Evolutionary conservation across 2,888 invertebrate species (phyloP).

Genomic region (Morpho helenor): DNA sequence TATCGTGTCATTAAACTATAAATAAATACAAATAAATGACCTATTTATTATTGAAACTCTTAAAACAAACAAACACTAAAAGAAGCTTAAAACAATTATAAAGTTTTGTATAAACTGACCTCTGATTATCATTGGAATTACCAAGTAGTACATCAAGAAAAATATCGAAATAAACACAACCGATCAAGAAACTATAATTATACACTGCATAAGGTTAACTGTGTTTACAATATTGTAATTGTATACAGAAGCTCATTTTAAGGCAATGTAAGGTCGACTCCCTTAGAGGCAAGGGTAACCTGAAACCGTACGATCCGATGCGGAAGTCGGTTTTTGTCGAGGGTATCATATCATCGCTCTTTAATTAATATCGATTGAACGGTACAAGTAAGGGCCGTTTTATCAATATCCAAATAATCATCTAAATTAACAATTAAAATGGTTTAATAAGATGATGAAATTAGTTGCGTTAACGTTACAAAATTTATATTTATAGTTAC

Average conservation of each 20-base stretch:
- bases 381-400: not conserved
- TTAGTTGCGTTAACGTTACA: too few species aligned
- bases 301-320: conserved; percentile 42
- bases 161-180: conserved; percentile 1
- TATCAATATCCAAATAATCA: too few species aligned
- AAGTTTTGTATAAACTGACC: not conserved
- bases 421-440: too few species aligned
- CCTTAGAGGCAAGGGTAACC: conserved; percentile 50
- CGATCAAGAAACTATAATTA: conserved; percentile 7
- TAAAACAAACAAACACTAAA: too few species aligned
- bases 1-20: too few species aligned
- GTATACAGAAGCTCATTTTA: not conserved
- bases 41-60: too few species aligned
- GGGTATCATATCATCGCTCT: conserved; percentile 42
- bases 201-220: not conserved
- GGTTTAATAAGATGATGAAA: too few species aligned
- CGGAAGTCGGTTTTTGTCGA: conserved; percentile 48
- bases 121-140: conserved; percentile 2
- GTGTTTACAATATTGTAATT: not conserved
- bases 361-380: conserved; percentile 9
- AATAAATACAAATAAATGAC: too few species aligned
- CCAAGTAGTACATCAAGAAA: conserved; percentile 2
- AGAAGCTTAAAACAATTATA: too few species aligned
- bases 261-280: conserved; percentile 32
- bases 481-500: too few species aligned